Evolutionary conservation across 1,140 invertebrate genomes (phyloP), one percentile per base, ranked within the genome.

Genomic region (Tetragnatha versicolor): DNA sequence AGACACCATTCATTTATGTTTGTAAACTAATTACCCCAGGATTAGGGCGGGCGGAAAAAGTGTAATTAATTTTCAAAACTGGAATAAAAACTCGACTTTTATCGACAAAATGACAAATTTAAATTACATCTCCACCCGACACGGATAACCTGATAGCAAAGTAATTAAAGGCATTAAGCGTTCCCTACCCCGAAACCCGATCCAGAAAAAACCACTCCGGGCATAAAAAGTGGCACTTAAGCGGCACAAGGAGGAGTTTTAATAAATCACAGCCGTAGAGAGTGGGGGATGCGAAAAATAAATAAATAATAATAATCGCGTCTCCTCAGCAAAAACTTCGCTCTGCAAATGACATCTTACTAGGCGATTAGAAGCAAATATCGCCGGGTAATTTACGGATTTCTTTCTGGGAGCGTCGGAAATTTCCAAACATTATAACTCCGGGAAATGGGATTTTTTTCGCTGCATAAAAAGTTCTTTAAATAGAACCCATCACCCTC

Each of bases 351-450:
- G 35, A 39, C 47, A 35, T 53, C 47, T 29, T 20, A 2, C 7
- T 3, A 39, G 37, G 31, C 53, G 53, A 72, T 60, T 72, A 66
- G 39, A 29, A 47, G 22, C 33, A 47, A 66, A 66, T 66, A 72
- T 60, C 69, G n/a, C 25, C 20, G 29, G 60, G 53, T 72, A 72
- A 72, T 72, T 72, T 72, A 35, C 42, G 49, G 66, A 51, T 47
- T 49, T 70, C 31, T 53, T 47, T 33, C 25, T 60, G 20, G 53
- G 31, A 58, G 27, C 27, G 27, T 25, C 33, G 39, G 45, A 51
- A 33, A 42, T 49, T 68, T 68, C 31, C 31, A 49, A 70, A 55
- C 68, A 70, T 55, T 55, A 70, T 55, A 70, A 70, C 68, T 70
- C 29, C 33, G 29, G 53, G 31, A 58, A 58, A 58, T 27, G 22